Evolutionary conservation across 30 jellyfish, hydroid and myxozoan species (phyloP).

Genomic region (Cassiopea xamachana): DNA sequence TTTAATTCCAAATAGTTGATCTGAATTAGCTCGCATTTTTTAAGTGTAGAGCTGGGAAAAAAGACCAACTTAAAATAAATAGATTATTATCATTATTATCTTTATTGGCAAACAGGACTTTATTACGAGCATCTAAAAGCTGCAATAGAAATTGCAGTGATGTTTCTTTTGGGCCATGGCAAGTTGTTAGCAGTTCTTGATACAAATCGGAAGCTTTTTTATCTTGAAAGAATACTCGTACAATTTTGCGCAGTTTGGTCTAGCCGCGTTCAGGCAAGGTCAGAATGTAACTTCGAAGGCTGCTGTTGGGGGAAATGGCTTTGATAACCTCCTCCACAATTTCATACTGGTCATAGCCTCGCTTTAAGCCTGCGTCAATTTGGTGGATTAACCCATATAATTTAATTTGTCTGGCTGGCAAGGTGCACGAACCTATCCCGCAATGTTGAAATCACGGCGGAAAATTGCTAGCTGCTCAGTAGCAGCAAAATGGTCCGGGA

Average conservation of each 20-base stretch:
- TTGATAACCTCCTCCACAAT: constrained; percentile 16
- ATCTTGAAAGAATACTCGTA: constrained; percentile 7
- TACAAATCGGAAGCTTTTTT: constrained; percentile 3
- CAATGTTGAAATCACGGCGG: not conserved
- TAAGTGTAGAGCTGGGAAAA: no score
- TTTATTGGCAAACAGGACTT: constrained; percentile 23
- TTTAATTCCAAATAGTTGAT: no score
- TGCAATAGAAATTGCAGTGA: not conserved
- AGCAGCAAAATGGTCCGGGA: not conserved
- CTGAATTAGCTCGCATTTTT: no score
- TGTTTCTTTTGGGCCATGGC: constrained; percentile 4
- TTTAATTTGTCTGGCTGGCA: not conserved
- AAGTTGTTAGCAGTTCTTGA: not conserved
- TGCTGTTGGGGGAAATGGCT: constrained; percentile 8
- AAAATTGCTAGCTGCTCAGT: not conserved
- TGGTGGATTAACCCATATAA: constrained; percentile 17
- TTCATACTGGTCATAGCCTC: constrained; percentile 12
- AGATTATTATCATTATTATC: not conserved
- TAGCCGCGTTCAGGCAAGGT: constrained; percentile 6
- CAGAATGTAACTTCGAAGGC: constrained; percentile 23
- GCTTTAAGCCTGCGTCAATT: not conserved
- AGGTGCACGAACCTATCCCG: not conserved
- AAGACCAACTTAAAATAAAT: no score
- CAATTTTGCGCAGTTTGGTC: constrained; percentile 1
- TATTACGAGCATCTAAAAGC: constrained; percentile 3